Conservation (phyloP, 2,888 invertebrate species). For the Zaprionus bogoriensis region DNA sequence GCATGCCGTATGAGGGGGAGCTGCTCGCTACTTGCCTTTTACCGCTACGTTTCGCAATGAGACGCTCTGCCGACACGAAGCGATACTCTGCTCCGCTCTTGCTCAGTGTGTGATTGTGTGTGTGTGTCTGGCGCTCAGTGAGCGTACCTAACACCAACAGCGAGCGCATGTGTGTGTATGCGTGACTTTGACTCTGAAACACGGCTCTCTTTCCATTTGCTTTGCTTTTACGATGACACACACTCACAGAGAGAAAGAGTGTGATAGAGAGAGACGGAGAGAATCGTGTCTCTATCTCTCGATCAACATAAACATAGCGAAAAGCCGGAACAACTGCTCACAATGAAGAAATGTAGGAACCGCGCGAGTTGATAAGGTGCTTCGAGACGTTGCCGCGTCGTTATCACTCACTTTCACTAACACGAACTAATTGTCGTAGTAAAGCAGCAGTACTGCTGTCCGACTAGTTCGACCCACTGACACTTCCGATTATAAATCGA, state of each 20-base stretch:
- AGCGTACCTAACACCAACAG: slow-evolving; percentile 7
- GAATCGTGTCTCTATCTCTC: too few species aligned
- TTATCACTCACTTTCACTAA: slow-evolving; percentile 21
- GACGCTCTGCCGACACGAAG: slow-evolving; percentile 1
- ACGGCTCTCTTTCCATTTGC: too few species aligned
- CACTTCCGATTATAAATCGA: slow-evolving; percentile 10
- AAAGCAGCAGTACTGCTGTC: too few species aligned
- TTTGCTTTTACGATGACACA: slow-evolving; percentile 43
- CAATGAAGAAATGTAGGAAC: background rate
- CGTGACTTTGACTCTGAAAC: slow-evolving; percentile 28
- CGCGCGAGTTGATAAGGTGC: slow-evolving; percentile 8
- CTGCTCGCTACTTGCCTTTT: slow-evolving; percentile 1
- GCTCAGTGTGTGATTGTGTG: background rate
- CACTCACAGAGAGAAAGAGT: background rate
- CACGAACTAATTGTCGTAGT: too few species aligned
- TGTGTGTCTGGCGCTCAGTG: slow-evolving; percentile 7
- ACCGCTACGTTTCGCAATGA: slow-evolving; percentile 21
- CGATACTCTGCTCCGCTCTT: background rate
- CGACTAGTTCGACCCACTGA: slow-evolving; percentile 9
- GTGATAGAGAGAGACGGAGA: background rate
- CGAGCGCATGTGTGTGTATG: slow-evolving; percentile 11
- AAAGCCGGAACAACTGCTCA: slow-evolving; percentile 14
- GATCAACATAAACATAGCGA: slow-evolving; percentile 10
- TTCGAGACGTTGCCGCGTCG: background rate
- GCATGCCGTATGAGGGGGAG: slow-evolving; percentile 12